Conservation (phyloP, 2,888 invertebrate species). For the Tetanocera ferruginea region DNA sequence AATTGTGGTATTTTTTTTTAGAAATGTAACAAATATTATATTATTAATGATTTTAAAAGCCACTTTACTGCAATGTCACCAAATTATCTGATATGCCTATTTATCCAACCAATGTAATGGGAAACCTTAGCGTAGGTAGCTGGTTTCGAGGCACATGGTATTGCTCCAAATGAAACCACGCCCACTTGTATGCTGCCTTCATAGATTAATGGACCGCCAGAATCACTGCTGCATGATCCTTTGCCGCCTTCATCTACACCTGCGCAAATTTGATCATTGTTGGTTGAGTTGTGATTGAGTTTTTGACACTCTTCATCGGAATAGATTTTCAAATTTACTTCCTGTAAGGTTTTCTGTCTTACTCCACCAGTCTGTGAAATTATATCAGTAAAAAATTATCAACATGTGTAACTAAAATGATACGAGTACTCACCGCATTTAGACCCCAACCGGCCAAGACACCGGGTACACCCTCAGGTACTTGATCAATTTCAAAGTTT, state of each 20-base stretch:
- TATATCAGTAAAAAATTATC: too few species aligned
- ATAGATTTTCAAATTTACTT: slow-evolving; percentile 65
- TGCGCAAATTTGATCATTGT: slow-evolving; percentile 68
- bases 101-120: slow-evolving; percentile 63
- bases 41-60: too few species aligned
- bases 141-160: slow-evolving; percentile 65
- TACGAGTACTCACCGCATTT: slow-evolving; percentile 58
- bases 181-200: slow-evolving; percentile 61
- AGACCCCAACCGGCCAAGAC: slow-evolving; percentile 65
- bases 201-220: slow-evolving; percentile 64
- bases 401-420: too few species aligned
- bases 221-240: slow-evolving; percentile 67
- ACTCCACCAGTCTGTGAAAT: slow-evolving; percentile 67
- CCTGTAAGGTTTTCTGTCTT: slow-evolving; percentile 62
- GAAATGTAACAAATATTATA: neutral
- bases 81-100: slow-evolving; percentile 43
- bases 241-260: slow-evolving; percentile 62
- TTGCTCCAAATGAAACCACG: slow-evolving; percentile 70
- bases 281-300: slow-evolving; percentile 57
- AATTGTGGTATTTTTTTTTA: too few species aligned
- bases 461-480: slow-evolving; percentile 52
- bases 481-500: slow-evolving; percentile 56
- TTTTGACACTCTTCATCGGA: slow-evolving; percentile 64
- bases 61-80: neutral
- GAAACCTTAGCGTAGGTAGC: slow-evolving; percentile 70